Evolutionary conservation across 2,797 vertebrate genomes (phyloP), one percentile per base, ranked within the genome.

Genomic region (Apogon hyalosoma): DNA sequence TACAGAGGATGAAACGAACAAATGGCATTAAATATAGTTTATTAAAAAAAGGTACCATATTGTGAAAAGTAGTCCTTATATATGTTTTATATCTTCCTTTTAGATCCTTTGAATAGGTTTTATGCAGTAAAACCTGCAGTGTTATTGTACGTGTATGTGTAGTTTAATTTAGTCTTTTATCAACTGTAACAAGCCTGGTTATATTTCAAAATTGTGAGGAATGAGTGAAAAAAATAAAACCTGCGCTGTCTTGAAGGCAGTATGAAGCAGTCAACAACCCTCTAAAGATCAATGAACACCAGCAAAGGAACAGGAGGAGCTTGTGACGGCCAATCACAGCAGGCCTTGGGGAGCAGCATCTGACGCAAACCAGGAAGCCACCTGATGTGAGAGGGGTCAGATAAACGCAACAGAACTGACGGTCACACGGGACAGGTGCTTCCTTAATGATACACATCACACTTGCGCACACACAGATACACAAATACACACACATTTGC

Each of bases 361-460:
- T 96, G 95, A 94, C 93, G 95, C 95, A 97, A 95, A 98, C 94
- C 97, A 96, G 96, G 97, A 98, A 98, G 94, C 96, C 93, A 98
- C 96, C 96, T 98, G 96, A 97, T 95, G 96, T 95, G 95, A 95
- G 95, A 90, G 88, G 92, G 95, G 92, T 91, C 95, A 94, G 95
- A 96, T 95, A 95, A 96, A 95, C 93, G 94, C 91, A 86, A 90
- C 91, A 92, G 84, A 91, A 90, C 83, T 90, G 86, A 93, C 92
- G 90, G 78, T 77, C 92, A 91, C 95, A 87, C 77, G 87, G 92
- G 95, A 95, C 97, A 98, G 97, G 97, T 98, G 97, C 95, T 98
- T 98, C 97, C 97, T 98, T 94, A 51, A 57, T 74, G 79, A 81
- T 70, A 88, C 92, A 90, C 85, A 88, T 82, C 79, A 67, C 89